Evolutionary conservation across 2,113 vertebrate species (phyloP).

Genomic region (Sphyrna mokarran): DNA sequence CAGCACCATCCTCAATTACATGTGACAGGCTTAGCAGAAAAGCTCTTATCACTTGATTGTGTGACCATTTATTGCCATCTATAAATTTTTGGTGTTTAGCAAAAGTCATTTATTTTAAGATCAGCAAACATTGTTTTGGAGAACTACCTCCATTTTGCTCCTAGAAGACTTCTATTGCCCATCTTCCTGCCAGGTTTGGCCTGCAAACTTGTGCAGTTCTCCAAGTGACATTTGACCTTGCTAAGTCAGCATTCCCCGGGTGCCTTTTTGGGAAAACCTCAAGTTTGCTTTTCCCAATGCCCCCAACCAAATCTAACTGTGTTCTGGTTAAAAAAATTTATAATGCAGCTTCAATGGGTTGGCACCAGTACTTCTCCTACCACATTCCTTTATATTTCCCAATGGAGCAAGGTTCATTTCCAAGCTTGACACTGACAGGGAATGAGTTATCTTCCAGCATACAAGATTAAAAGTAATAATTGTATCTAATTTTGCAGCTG

Average conservation of each 20-base stretch:
- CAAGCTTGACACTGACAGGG: background rate
- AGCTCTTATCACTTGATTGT: background rate
- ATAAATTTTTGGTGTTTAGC: background rate
- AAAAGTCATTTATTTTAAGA: background rate
- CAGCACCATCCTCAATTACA: background rate
- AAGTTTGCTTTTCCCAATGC: background rate
- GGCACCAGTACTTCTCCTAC: background rate
- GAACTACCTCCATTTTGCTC: background rate
- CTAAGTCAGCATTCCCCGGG: background rate
- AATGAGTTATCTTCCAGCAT: background rate
- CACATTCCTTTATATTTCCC: background rate
- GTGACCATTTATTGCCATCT: background rate
- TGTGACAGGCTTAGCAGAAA: background rate
- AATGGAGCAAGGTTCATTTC: background rate
- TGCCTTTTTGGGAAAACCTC: background rate
- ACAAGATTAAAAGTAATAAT: background rate
- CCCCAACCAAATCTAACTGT: background rate
- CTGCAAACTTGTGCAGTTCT: background rate
- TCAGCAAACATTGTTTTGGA: background rate
- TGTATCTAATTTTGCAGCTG: background rate
- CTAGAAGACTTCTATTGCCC: background rate
- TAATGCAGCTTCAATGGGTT: background rate
- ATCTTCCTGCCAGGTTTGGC: background rate
- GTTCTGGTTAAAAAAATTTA: background rate
- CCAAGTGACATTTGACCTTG: background rate